Evolutionary conservation across 1,140 invertebrate species (phyloP).

Genomic region (Gonioctena quinquepunctata): DNA sequence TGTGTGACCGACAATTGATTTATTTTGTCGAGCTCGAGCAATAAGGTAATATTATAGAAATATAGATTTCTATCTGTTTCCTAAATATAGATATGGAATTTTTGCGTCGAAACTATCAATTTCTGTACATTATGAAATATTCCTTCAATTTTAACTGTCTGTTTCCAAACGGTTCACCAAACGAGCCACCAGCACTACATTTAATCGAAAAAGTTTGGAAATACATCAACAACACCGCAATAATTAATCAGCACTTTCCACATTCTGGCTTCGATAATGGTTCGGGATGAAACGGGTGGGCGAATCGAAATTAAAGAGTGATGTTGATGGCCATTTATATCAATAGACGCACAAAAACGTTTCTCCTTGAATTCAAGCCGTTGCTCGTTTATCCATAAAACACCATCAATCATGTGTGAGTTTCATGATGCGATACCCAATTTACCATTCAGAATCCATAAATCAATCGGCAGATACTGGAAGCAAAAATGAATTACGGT

Average conservation of each 20-base stretch:
- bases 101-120: too few relatives aligned
- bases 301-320: neutral
- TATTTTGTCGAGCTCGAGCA: too few relatives aligned
- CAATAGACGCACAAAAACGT: neutral
- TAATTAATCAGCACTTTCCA: neutral
- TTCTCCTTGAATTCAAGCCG: neutral
- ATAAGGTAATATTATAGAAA: too few relatives aligned
- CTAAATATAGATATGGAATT: too few relatives aligned
- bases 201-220: neutral
- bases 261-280: neutral
- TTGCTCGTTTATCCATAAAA: neutral
- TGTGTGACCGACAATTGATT: too few relatives aligned
- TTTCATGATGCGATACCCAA: constrained; percentile 6
- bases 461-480: neutral
- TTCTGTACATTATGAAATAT: too few relatives aligned
- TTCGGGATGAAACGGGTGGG: neutral
- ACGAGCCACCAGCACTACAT: neutral
- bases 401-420: constrained; percentile 6
- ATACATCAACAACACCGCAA: neutral
- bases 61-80: too few relatives aligned
- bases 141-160: too few relatives aligned
- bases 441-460: constrained; percentile 2
- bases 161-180: too few relatives aligned
- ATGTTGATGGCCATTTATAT: constrained; percentile 7
- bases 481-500: neutral